Conservation (phyloP, 1,140 invertebrate genomes). For the Hormaphis cornu region DNA sequence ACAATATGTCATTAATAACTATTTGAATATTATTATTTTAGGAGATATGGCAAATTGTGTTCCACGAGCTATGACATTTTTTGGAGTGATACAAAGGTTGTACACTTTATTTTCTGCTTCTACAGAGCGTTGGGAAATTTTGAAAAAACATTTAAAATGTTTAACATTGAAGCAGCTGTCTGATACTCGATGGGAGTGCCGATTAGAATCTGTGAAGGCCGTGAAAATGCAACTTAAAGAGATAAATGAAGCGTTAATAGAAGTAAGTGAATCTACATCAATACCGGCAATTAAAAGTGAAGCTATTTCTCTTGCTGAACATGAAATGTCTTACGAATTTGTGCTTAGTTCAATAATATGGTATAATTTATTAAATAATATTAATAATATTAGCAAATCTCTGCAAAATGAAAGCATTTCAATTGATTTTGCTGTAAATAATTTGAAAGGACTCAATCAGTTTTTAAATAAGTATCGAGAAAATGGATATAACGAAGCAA, state of each 20-base stretch:
- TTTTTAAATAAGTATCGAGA: background rate
- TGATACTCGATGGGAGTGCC: background rate
- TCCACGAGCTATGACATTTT: background rate
- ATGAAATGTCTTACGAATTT: conserved; percentile 1
- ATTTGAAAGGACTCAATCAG: background rate
- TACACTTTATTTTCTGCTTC: background rate
- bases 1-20: background rate
- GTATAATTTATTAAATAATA: conserved; percentile 10
- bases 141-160: background rate
- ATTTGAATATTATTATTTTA: background rate
- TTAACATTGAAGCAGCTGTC: background rate
- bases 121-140: background rate
- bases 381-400: background rate
- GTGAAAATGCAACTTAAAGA: background rate
- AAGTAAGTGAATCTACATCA: background rate
- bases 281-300: background rate
- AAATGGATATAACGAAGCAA: background rate
- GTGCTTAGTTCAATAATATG: conserved; percentile 2
- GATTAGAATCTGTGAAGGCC: background rate
- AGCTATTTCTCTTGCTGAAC: background rate
- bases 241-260: background rate
- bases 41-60: conserved; percentile 2
- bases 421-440: conserved; percentile 6
- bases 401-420: background rate
- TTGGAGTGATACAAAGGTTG: background rate